Base-by-base conservation (phyloP, 2,888 invertebrate species). In the Drosophila anomelani region DNA sequence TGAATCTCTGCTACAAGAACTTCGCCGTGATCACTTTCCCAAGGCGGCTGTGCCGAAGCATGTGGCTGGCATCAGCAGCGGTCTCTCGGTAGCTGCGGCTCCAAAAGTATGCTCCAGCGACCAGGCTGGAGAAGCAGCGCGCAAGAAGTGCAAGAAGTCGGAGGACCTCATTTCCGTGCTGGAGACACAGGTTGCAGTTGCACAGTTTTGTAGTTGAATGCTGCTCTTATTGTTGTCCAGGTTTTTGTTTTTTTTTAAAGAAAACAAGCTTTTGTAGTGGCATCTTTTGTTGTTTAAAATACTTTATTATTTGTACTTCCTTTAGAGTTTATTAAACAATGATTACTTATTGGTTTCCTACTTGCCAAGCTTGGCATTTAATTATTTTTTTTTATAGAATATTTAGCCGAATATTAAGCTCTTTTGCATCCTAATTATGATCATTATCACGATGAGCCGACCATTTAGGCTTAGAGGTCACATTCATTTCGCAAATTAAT, bases 1-100 rank as follows among this genome's bases (percentile, higher is more conserved):
- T 96, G 0, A 97, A 97, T 93, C 92, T 97, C 4, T 96, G 96
- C 90, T 96, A 96, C 87, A 96, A 95, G 77, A 97, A 97, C 91
- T 92, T 96, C 67, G 95, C 96, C 0, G 96, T 96, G 88, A 91
- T 41, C 83, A 89, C 67, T 92, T 92, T 66, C 92, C 92, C 13
- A 86, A 84, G 53, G 69, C 71, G 5, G 85, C 90, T 15, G 89
- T 92, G 34, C 90, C 92, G 15, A 89, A 91, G 92, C 75, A 83
- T 12, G 84, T 91, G 41, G 82, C 92, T 3, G 82, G 75, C 32
- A 79, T 85, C 4, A 51, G 69, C 46, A 55, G 51, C 36, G 49
- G 36, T 26, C 41, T 29, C 13, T 41, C 39, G 5, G 9, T 32
- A 4, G 39, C 44, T 8, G 36, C 49, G 8, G 5, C 68, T 10